Percentiles rank a stretch among this genome's conserved stretches.
phyloP scores from a whole-genome alignment of 2,113 vertebrate species.

The Pseudopodoces humilis region DNA sequence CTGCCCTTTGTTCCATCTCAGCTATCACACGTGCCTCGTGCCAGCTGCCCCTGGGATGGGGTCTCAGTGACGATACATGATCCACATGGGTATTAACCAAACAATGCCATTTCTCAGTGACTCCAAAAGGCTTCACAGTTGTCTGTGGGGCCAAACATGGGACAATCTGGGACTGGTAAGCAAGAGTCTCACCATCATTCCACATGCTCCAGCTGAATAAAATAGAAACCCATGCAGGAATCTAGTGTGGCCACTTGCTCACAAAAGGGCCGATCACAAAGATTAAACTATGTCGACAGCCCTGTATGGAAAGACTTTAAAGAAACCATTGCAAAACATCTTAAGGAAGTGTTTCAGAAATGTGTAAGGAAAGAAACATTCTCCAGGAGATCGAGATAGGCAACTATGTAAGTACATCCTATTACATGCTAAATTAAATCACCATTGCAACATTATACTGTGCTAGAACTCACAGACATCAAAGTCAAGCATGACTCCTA shows the following conservation, averaged over 20 bases:
- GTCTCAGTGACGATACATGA: background rate
- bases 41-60: background rate
- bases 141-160: background rate
- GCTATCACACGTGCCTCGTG: accelerated
- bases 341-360: slow-evolving; percentile 49
- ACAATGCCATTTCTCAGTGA: background rate
- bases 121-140: background rate
- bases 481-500: background rate
- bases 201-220: background rate
- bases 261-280: background rate
- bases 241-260: background rate
- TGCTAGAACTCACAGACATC: slow-evolving; percentile 18
- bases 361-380: slow-evolving; percentile 39
- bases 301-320: slow-evolving; percentile 7
- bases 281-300: slow-evolving; percentile 1
- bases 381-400: slow-evolving; percentile 33
- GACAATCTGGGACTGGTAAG: background rate
- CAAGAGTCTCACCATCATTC: background rate
- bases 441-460: slow-evolving; percentile 18
- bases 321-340: slow-evolving; percentile 44
- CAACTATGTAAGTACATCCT: slow-evolving; percentile 28
- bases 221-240: background rate
- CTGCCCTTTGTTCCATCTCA: background rate
- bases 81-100: background rate
- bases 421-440: slow-evolving; percentile 40